Base-by-base conservation (phyloP, 2,888 invertebrate species). In the Tupiocoris notatus region DNA sequence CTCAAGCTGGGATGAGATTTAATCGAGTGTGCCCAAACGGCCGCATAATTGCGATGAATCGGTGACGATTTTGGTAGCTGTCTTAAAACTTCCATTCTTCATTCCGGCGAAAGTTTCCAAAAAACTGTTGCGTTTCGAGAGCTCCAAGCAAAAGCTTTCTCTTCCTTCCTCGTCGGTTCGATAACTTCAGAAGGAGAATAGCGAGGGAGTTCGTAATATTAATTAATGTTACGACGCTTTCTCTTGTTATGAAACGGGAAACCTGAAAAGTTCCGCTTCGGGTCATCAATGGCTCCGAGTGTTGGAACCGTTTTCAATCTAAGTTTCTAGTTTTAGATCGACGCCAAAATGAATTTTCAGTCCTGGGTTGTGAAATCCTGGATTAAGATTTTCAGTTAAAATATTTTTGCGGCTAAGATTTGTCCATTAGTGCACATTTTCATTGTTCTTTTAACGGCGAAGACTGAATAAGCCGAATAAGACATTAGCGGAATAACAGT, bases 31-130 rank as follows among this genome's bases (percentile, higher is more conserved):
- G 61, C 61, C 61, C 12, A 16, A 18, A 3, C 9, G 61, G 20
- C 18, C n/a, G 18, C 23, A 7, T n/a, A 63, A 63, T 63, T 63
- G 23, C 63, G 22, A 22, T 6, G 20, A 21, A 22, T 22, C 22
- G 6, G 6, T 20, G 23, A 20, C 63, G 63, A 63, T 63, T 63
- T 21, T 20, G 63, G 21, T 20, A 22, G 21, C 18, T 1, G 22
- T 6, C 3, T 63, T 21, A 16, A 63, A 63, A 63, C 63, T 63
- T 63, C 16, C 21, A 63, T 22, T 21, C 63, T 63, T 63, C 62
- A 12, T 62, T 21, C 16, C 63, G 22, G 22, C 39, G 39, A 7
- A 63, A 63, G 63, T 63, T 63, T 22, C 63, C 61, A 12, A 18
- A n/a, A 39, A 39, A 39, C 39, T 39, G 39, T 39, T 39, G 39